phyloP scores from a whole-genome alignment of 2,113 vertebrate genomes.

The Brachirus orientalis region DNA sequence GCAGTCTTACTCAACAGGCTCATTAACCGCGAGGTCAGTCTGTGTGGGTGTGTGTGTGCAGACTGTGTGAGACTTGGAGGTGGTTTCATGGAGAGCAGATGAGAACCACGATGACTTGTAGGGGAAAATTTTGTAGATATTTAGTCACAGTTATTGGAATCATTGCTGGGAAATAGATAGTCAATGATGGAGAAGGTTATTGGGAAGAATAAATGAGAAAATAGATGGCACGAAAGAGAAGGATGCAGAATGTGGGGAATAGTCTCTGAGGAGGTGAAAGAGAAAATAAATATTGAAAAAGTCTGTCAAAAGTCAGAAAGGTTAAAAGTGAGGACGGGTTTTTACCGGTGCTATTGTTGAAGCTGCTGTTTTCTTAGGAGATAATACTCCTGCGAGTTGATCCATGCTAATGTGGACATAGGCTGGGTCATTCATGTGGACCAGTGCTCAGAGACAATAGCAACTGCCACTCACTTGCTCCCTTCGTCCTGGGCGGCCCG shows the following conservation, averaged over 20 bases:
- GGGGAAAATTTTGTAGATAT: conserved; percentile 39
- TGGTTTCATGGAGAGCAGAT: conserved; percentile 19
- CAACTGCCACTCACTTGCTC: conserved; percentile 43
- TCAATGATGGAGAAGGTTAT: conserved; percentile 18
- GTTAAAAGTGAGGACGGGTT: conserved; percentile 25
- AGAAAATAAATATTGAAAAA: conserved; percentile 52
- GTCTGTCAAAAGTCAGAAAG: conserved; percentile 41
- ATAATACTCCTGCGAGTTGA: conserved; percentile 62
- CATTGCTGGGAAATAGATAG: conserved; percentile 17
- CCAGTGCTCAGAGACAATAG: conserved; percentile 69
- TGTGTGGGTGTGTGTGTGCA: conserved; percentile 37
- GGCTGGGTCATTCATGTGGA: conserved; percentile 72
- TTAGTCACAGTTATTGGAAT: conserved; percentile 31
- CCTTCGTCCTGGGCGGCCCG: conserved; percentile 18
- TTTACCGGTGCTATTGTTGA: conserved; percentile 40
- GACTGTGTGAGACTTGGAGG: conserved; percentile 38
- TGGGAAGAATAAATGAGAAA: conserved; percentile 33
- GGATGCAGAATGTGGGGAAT: conserved; percentile 21
- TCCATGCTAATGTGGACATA: conserved; percentile 70
- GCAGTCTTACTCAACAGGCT: conserved; percentile 71
- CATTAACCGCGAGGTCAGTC: conserved; percentile 60
- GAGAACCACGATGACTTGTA: conserved; percentile 29
- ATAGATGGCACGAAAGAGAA: conserved; percentile 10
- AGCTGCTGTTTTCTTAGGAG: conserved; percentile 50
- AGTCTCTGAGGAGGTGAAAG: conserved; percentile 17